phyloP scores from a whole-genome alignment of 1,140 invertebrate genomes.

The Lucilia sericata region DNA sequence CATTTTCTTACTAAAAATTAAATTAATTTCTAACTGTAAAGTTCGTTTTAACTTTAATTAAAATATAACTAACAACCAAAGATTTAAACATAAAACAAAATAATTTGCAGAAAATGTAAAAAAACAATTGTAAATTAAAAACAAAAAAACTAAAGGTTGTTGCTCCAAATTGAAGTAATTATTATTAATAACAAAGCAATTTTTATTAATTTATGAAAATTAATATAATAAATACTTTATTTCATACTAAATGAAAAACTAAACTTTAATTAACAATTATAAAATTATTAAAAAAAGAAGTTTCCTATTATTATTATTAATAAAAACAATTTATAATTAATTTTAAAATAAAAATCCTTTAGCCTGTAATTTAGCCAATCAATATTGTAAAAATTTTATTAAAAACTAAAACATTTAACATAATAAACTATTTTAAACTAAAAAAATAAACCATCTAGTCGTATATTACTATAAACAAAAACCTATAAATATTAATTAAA shows the following conservation, averaged over 20 bases:
- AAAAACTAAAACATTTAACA: slow-evolving; percentile 5
- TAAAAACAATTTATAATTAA: neutral
- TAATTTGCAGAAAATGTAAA: neutral
- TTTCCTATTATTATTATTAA: slow-evolving; percentile 33
- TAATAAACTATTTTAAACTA: neutral
- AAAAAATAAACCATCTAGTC: neutral
- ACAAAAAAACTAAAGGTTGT: slow-evolving; percentile 31
- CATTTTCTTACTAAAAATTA: neutral
- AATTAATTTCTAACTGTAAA: no score
- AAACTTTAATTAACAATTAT: no score
- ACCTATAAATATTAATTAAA: neutral
- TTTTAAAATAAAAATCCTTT: slow-evolving; percentile 1
- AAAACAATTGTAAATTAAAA: neutral
- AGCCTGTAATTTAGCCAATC: slow-evolving; percentile 44
- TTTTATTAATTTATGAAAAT: slow-evolving; percentile 18
- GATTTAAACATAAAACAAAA: neutral
- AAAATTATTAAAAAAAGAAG: neutral
- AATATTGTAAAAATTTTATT: slow-evolving; percentile 37
- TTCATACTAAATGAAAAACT: neutral
- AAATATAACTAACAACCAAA: neutral
- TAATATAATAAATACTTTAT: neutral
- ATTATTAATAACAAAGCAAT: slow-evolving; percentile 14
- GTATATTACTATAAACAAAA: slow-evolving; percentile 2
- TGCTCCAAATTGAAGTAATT: neutral
- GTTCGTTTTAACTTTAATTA: no score